Percentiles rank a stretch among this genome's conserved stretches.
phyloP scores from a whole-genome alignment of 53 echinoderm and acorn worm species.

The Arbacia lixula region DNA sequence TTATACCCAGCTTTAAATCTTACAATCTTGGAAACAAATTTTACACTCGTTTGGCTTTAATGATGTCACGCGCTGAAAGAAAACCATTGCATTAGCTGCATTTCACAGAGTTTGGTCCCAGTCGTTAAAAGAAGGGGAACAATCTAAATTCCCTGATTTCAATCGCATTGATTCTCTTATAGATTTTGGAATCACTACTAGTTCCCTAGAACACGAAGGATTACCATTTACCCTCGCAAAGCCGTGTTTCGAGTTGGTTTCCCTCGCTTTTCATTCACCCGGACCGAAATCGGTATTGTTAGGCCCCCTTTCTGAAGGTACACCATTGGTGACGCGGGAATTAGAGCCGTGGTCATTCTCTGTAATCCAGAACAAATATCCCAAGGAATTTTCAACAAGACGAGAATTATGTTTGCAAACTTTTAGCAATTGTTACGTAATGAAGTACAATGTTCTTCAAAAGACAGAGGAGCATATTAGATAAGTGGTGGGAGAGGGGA shows the following conservation, averaged over 20 bases:
- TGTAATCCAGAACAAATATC: constrained; percentile 44
- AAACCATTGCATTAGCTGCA: no score
- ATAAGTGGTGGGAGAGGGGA: no score
- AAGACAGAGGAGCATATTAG: no score
- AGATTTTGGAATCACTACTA: constrained; percentile 56
- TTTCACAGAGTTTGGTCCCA: no score
- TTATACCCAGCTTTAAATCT: no score
- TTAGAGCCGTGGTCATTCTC: constrained; percentile 13
- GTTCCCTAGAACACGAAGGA: constrained; percentile 38
- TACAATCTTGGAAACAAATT: constrained; percentile 33
- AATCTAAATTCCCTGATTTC: constrained; percentile 30
- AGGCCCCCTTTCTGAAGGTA: constrained; percentile 25
- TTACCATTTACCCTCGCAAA: constrained; percentile 23
- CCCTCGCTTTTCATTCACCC: constrained; percentile 1
- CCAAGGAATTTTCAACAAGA: constrained; percentile 51
- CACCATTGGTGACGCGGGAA: background rate
- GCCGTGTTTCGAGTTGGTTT: no score
- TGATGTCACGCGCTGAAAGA: no score
- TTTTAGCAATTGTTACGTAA: constrained; percentile 41
- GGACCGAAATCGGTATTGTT: constrained; percentile 5
- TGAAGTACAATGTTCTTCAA: constrained; percentile 4
- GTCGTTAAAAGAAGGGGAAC: no score
- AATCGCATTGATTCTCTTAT: constrained; percentile 28
- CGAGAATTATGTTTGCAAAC: constrained; percentile 56
- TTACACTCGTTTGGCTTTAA: constrained; percentile 38